Evolutionary conservation across 2,888 invertebrate genomes (phyloP), one percentile per base, ranked within the genome.

Genomic region (Drosophila dives): DNA sequence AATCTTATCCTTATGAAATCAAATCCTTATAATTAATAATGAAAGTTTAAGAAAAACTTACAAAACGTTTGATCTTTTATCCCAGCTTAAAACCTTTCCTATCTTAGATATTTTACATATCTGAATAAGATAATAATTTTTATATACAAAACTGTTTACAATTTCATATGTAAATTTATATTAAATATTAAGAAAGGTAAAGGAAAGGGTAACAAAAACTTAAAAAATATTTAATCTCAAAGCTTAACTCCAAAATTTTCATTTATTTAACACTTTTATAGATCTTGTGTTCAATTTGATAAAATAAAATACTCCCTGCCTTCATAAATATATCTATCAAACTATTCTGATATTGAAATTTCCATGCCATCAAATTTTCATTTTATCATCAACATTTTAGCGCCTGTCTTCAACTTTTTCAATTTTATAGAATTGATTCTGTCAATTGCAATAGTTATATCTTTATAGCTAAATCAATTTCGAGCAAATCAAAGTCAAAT

Each of bases 381-480:
- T 7, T 38, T n/a, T n/a, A n/a, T n/a, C n/a, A n/a, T n/a, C n/a
- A n/a, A n/a, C 1, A 26, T 50, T 34, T 23, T 29, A 3, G 12
- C 26, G 15, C 15, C 15, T 8, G n/a, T 15, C 15, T 49, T 7
- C 11, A 54, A 23, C 7, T 4, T 12, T 23, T 23, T 26, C 26
- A 26, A 10, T 5, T 26, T n/a, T n/a, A 23, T 26, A 7, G 6
- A 33, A 66, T 50, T 17, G 17, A 10, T 4, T 10, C 34, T 10
- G 5, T 10, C 29, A 48, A 45, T 29, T 3, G 23, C 15, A 29
- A 61, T 17, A 32, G 8, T 20, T 38, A 61, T 23, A 3, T 15
- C 32, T 34, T 42, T 32, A 42, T 48, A 12, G 23, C 63, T 45
- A 65, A 64, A 76, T 75, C 76, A 62, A 60, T 80, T 80, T 26